Conservation (phyloP, 2,113 vertebrate genomes). For the Ptilonorhynchus violaceus region DNA sequence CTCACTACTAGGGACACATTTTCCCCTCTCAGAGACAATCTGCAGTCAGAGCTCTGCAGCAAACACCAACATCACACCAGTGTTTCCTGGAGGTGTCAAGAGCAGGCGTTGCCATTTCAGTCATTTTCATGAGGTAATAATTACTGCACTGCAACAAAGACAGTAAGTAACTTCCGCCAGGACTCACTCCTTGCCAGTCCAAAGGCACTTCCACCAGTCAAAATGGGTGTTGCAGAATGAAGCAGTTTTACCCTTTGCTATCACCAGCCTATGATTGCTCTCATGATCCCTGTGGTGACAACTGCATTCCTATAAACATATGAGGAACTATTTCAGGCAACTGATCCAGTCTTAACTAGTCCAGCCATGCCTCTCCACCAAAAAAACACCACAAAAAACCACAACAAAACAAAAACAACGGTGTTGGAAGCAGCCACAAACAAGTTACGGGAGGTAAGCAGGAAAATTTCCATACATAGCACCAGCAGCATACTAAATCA, state of each 20-base stretch:
- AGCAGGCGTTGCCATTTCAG: neutral
- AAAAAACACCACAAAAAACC: neutral
- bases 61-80: neutral
- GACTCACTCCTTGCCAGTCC: neutral
- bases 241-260: neutral
- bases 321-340: neutral
- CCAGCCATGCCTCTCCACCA: accelerated
- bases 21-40: neutral
- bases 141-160: neutral
- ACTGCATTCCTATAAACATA: neutral
- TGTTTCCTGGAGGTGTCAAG: neutral
- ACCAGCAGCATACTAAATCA: neutral
- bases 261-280: neutral
- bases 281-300: neutral
- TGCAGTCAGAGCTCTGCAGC: neutral
- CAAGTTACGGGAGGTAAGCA: neutral
- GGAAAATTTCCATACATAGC: neutral
- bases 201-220: neutral
- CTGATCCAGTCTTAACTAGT: neutral
- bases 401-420: neutral
- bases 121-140: neutral
- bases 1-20: neutral
- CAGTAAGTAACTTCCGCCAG: neutral
- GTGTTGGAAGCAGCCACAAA: neutral
- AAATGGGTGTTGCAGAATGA: neutral